Conservation (phyloP, 1,140 invertebrate genomes). For the Proctacanthus coquilletti region DNA sequence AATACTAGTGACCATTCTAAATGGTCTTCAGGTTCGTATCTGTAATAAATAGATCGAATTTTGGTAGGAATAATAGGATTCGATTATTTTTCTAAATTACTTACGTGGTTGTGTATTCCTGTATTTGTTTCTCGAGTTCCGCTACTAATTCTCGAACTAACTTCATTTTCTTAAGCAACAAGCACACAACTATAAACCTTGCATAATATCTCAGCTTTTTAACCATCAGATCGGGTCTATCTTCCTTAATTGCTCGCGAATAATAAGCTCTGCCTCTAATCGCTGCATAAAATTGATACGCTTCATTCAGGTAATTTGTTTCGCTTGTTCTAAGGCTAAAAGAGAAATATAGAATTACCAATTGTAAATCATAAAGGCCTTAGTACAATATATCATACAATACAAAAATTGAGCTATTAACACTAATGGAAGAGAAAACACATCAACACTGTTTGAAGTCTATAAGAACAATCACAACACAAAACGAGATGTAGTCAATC, state of each 20-base stretch:
- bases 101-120: constrained; percentile 80
- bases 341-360: no score
- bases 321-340: constrained; percentile 81
- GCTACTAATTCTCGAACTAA: constrained; percentile 80
- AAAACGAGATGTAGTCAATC: no score
- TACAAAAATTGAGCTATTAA: no score
- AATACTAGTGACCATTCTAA: constrained; percentile 90
- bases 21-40: constrained; percentile 90
- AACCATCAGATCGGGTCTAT: constrained; percentile 91
- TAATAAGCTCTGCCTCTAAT: constrained; percentile 90
- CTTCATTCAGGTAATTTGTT: constrained; percentile 90
- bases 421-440: no score
- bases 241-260: constrained; percentile 82
- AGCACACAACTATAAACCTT: constrained; percentile 90
- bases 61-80: not conserved
- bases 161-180: constrained; percentile 89
- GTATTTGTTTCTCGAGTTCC: constrained; percentile 79
- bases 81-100: constrained; percentile 1
- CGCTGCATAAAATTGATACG: constrained; percentile 91
- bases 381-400: no score
- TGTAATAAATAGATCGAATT: constrained; percentile 8
- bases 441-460: no score
- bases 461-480: no score
- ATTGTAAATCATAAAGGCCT: no score
- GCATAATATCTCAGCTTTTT: constrained; percentile 96